Percentiles rank a stretch among this genome's conserved stretches.
Conservation (phyloP, 2,888 invertebrate species). For the Alviniconcha strummeri region DNA sequence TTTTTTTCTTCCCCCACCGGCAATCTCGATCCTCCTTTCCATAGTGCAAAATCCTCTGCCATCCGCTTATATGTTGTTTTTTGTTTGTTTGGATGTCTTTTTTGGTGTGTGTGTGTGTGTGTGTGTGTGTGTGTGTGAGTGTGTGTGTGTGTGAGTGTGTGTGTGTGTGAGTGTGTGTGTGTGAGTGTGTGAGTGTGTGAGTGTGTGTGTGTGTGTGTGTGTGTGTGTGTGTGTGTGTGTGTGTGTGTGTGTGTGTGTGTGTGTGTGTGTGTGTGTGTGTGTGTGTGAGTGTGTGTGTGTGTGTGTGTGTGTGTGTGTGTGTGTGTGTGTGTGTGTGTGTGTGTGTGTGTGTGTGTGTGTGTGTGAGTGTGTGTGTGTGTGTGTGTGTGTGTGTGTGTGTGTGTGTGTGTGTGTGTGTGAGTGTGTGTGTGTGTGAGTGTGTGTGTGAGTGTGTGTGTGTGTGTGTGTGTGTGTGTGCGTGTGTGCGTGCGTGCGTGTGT, state of each 20-base stretch:
- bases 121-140: neutral
- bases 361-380: slow-evolving; percentile 7
- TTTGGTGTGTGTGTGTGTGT: neutral
- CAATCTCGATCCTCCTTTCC: too few species aligned
- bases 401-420: too few species aligned
- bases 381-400: too few species aligned
- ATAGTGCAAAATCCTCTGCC: too few species aligned
- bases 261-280: slow-evolving; percentile 2
- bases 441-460: slow-evolving; percentile 9
- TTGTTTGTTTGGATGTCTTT: neutral
- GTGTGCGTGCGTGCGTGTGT: too few species aligned
- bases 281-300: slow-evolving; percentile 20
- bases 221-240: slow-evolving; percentile 5
- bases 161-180: slow-evolving; percentile 8
- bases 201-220: too few species aligned
- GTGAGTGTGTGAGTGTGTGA: too few species aligned
- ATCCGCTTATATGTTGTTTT: too few species aligned
- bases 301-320: slow-evolving; percentile 16
- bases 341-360: slow-evolving; percentile 6
- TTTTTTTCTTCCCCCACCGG: too few species aligned
- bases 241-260: slow-evolving; percentile 10
- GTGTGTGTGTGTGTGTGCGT: too few species aligned
- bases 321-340: neutral
- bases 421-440: neutral
- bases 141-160: slow-evolving; percentile 14